A percentile compares a stretch with the other conserved stretches of the same genome.
Evolutionary conservation across 2,888 invertebrate genomes (phyloP).

Genomic region (Cataglyphis livida): DNA sequence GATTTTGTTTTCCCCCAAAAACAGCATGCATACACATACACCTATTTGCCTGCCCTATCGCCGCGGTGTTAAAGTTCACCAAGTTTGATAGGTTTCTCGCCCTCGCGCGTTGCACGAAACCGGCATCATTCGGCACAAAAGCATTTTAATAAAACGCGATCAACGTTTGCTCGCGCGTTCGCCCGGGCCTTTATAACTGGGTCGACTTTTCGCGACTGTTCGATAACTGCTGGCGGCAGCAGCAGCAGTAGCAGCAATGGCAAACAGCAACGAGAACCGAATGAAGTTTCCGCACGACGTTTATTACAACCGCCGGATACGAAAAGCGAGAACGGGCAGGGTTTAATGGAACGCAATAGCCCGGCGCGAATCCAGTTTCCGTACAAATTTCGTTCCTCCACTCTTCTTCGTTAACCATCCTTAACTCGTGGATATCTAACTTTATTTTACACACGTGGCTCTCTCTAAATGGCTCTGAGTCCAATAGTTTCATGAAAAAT

Average conservation of each 20-base stretch:
- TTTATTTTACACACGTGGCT: not conserved
- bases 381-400: not conserved
- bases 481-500: not conserved
- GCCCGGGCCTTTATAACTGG: constrained; percentile 21
- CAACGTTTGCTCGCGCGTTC: not conserved
- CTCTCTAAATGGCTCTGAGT: not conserved
- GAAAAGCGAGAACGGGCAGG: constrained; percentile 1
- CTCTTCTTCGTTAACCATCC: not conserved
- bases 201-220: constrained; percentile 22
- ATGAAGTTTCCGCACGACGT: constrained; percentile 13
- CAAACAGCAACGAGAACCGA: not conserved
- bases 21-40: not conserved
- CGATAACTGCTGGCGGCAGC: constrained; percentile 5
- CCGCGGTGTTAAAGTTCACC: not conserved
- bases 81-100: constrained; percentile 11
- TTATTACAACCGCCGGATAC: constrained; percentile 12
- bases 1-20: not conserved
- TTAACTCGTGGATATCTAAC: not conserved
- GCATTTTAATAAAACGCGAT: constrained; percentile 27
- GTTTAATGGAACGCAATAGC: not conserved
- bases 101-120: constrained; percentile 17
- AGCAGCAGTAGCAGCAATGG: not conserved
- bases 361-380: not conserved
- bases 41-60: not conserved
- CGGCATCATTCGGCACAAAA: constrained; percentile 6